Evolutionary conservation across 2,888 invertebrate species (phyloP).

Genomic region (Cheilosia pagana): DNA sequence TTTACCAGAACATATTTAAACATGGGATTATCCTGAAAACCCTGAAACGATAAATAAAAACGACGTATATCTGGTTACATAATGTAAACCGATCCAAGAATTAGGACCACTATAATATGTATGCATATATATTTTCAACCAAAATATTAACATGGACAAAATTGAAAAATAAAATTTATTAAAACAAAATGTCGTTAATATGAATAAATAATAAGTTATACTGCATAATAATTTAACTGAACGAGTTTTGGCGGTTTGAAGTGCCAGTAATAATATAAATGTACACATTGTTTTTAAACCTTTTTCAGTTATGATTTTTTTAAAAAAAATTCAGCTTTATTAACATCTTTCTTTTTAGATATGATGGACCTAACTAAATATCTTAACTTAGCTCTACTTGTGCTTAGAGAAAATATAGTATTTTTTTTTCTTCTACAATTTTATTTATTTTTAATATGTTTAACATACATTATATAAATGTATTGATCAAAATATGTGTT

Average conservation of each 20-base stretch:
- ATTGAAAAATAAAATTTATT: slow-evolving; percentile 28
- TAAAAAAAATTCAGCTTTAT: slow-evolving; percentile 13
- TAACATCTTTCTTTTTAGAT: slow-evolving; percentile 24
- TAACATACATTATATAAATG: slow-evolving; percentile 33
- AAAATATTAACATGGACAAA: slow-evolving; percentile 35
- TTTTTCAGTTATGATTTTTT: slow-evolving; percentile 4
- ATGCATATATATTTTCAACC: slow-evolving; percentile 33
- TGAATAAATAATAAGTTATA: slow-evolving; percentile 20
- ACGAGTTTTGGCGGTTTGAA: slow-evolving; percentile 12
- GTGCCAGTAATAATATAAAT: slow-evolving; percentile 25
- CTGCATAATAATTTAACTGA: slow-evolving; percentile 30
- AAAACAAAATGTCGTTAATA: slow-evolving; percentile 21
- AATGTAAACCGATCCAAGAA: not conserved
- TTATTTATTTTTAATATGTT: slow-evolving; percentile 24
- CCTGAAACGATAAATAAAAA: no score
- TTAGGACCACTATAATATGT: not conserved
- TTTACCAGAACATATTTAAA: no score
- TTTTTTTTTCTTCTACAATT: slow-evolving; percentile 29
- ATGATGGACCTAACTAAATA: slow-evolving; percentile 61
- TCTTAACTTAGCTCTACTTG: slow-evolving; percentile 58
- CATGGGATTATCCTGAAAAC: no score
- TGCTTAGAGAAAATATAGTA: slow-evolving; percentile 62
- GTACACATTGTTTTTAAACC: slow-evolving; percentile 15
- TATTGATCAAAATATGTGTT: slow-evolving; percentile 56
- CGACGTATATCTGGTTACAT: not conserved